Percentiles rank a stretch among this genome's conserved stretches.
Conservation (phyloP, 2,888 invertebrate species). For the Eupsilia transversa region DNA sequence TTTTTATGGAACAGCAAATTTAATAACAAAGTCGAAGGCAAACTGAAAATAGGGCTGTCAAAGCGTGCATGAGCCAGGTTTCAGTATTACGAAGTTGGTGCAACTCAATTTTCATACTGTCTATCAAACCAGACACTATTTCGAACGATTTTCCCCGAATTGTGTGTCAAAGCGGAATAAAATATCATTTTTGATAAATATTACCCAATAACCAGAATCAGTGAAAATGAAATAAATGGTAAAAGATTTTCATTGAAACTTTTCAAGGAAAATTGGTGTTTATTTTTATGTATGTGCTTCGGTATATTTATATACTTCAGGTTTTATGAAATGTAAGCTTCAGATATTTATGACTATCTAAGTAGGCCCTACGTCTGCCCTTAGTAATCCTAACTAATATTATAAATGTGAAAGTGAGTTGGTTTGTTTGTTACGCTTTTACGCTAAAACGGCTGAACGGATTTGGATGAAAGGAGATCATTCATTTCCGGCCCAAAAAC, state of each 20-base stretch:
- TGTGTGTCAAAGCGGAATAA: constrained; percentile 33
- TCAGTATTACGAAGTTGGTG: constrained; percentile 55
- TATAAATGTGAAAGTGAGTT: no score
- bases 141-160: constrained; percentile 32
- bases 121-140: constrained; percentile 61
- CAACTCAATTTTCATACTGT: constrained; percentile 67
- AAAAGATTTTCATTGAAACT: neutral
- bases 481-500: no score
- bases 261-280: neutral
- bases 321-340: neutral
- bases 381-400: no score
- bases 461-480: no score
- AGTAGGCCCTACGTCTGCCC: neutral
- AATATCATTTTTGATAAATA: constrained; percentile 50
- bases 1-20: constrained; percentile 19
- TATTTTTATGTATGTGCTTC: neutral
- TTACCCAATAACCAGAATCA: constrained; percentile 28
- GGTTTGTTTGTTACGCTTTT: no score
- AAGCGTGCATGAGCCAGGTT: constrained; percentile 46
- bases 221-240: constrained; percentile 24
- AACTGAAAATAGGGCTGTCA: constrained; percentile 64
- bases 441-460: no score
- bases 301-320: neutral
- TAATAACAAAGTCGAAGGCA: constrained; percentile 37
- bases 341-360: neutral